Conservation (phyloP, 1,140 invertebrate species). For the Cyrtorhinus lividipennis region DNA sequence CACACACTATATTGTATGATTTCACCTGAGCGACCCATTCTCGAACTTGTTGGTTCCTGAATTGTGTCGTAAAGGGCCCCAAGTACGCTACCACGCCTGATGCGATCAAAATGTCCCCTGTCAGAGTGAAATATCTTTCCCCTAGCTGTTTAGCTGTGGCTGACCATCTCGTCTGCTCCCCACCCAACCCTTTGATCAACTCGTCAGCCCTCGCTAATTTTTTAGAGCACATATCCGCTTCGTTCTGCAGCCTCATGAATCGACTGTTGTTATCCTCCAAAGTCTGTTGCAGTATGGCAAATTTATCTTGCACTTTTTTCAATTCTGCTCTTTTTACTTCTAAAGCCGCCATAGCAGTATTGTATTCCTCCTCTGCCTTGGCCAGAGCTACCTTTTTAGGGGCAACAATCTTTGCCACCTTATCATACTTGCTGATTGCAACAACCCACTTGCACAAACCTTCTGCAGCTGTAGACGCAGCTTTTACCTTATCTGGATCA, state of each 20-base stretch:
- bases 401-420: slow-evolving; percentile 74
- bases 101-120: slow-evolving; percentile 68
- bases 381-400: slow-evolving; percentile 68
- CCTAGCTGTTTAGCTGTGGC: slow-evolving; percentile 59
- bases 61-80: slow-evolving; percentile 73
- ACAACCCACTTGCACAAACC: slow-evolving; percentile 82
- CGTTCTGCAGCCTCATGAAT: slow-evolving; percentile 32
- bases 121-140: slow-evolving; percentile 39
- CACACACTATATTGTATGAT: slow-evolving; percentile 55
- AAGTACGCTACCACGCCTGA: slow-evolving; percentile 81
- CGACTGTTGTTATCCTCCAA: slow-evolving; percentile 24
- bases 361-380: slow-evolving; percentile 56
- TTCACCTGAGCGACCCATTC: slow-evolving; percentile 56
- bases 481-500: slow-evolving; percentile 78
- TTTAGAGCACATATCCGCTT: slow-evolving; percentile 73
- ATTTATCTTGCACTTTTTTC: slow-evolving; percentile 49
- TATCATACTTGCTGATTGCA: slow-evolving; percentile 84
- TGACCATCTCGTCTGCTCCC: slow-evolving; percentile 70
- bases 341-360: slow-evolving; percentile 48
- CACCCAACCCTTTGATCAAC: slow-evolving; percentile 71
- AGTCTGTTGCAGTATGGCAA: slow-evolving; percentile 43
- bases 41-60: slow-evolving; percentile 50
- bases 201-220: slow-evolving; percentile 87
- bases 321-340: slow-evolving; percentile 62
- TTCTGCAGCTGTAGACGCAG: slow-evolving; percentile 59